Base-by-base conservation (phyloP, 2,113 vertebrate species). In the Micromys minutus region DNA sequence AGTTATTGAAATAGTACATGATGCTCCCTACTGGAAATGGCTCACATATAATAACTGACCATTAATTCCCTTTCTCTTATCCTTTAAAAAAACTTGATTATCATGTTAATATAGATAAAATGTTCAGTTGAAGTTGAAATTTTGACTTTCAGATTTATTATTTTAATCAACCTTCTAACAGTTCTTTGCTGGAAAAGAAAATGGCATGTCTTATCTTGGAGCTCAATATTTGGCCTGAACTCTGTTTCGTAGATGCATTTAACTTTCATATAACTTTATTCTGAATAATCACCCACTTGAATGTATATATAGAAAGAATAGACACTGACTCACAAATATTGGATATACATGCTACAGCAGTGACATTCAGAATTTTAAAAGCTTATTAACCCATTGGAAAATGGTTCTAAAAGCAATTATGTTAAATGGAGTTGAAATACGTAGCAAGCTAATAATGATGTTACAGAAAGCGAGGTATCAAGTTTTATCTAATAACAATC, bases 111-210 rank as follows among this genome's bases (percentile, higher is more conserved):
- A 0, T 83, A 26, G 89, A 59, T 91, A 29, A 92, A 55, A 57
- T 93, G 75, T 95, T 2, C 29, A 57, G 4, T 71, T 7, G 8
- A 55, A 24, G 61, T 71, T 34, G 50, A 94, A 45, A 79, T 42
- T 50, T 59, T 83, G 36, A 93, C 74, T 74, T 92, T 92, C n/a
- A 85, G 85, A 75, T 92, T 1, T 79, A 87, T 87, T 86, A 45
- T 59, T 88, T 22, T 42, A 4, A 76, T 80, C 15, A 79, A 57
- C 77, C 3, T 74, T 29, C 39, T 69, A 83, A 67, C 42, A 74
- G 90, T 81, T 86, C 12, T 21, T 84, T 94, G 2, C 8, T 55
- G 29, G n/a, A n/a, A n/a, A n/a, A 57, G 79, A 93, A 87, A 19
- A 79, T 80, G 59, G 77, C 29, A 24, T 57, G 26, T 80, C 5